Base-by-base conservation (phyloP, 2,888 invertebrate genomes). In the Epirrhoe tristata region DNA sequence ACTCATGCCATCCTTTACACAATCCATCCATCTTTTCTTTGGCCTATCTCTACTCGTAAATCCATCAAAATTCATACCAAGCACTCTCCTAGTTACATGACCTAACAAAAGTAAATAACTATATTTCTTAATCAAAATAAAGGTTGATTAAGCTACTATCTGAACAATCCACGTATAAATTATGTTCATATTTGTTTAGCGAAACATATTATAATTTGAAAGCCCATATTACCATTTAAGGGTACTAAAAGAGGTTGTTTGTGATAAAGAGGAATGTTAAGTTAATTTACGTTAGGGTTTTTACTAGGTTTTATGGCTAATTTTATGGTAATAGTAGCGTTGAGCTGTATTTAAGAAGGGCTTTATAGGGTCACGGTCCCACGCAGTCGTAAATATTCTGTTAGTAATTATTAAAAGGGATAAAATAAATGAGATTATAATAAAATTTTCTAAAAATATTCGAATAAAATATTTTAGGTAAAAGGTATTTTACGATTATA, bases 261-360 rank as follows among this genome's bases (percentile, higher is more conserved):
- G 64, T 63, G 59, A 64, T 70, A 64, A 63, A 68, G 66, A 67
- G 60, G 66, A 72, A 66, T 70, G 54, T 62, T 58, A 57, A 36
- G 64, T 69, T 70, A 71, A 71, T 71, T 71, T 68, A 39, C 66
- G 56, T 52, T 32, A 48, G 54, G 66, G 62, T 55, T 67, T 63
- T 68, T 70, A 62, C 62, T 66, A 48, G 46, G 61, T 62, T 65
- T 67, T 56, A 56, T 31, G 51, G 58, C 6, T 58, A 53, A 58
- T 58, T 58, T 66, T 62, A 66, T 66, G 66, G 50, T 66, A 54
- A 66, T 66, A 50, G 43, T 63, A 54, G 57, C 39, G 53, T 39
- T 54, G 58, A 58, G 62, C 61, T 62, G 39, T 66, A 58, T 66
- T 66, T 66, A 61, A 66, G 53, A 34, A 54, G 58, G 58, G 58